phyloP scores from a whole-genome alignment of 1,140 invertebrate species.

The Antheraea pernyi region DNA sequence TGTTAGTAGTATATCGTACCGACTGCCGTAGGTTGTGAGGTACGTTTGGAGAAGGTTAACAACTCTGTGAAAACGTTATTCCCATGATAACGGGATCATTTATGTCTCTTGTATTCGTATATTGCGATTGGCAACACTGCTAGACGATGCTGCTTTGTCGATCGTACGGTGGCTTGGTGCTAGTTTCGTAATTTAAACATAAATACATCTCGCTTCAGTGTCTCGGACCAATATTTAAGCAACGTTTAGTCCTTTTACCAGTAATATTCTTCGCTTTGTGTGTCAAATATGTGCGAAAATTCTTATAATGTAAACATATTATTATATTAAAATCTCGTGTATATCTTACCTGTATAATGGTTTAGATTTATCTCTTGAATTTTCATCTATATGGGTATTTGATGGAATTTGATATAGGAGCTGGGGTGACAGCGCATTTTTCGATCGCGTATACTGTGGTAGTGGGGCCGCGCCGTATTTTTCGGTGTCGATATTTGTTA shows the following conservation, averaged over 20 bases:
- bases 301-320: slow-evolving; percentile 68
- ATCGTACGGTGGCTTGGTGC: slow-evolving; percentile 73
- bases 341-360: slow-evolving; percentile 73
- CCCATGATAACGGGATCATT: neutral
- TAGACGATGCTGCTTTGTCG: slow-evolving; percentile 44
- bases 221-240: slow-evolving; percentile 75
- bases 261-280: slow-evolving; percentile 75
- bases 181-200: slow-evolving; percentile 61
- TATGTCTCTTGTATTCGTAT: slow-evolving; percentile 50
- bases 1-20: slow-evolving; percentile 26
- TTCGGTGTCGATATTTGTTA: slow-evolving; percentile 65
- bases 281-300: slow-evolving; percentile 78
- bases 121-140: slow-evolving; percentile 26
- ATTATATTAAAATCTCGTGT: slow-evolving; percentile 59
- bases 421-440: slow-evolving; percentile 59
- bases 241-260: slow-evolving; percentile 57
- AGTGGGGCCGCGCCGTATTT: slow-evolving; percentile 61
- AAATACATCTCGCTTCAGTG: slow-evolving; percentile 69
- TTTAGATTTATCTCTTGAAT: slow-evolving; percentile 71
- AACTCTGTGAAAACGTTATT: neutral
- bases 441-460: slow-evolving; percentile 66
- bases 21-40: slow-evolving; percentile 40
- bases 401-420: slow-evolving; percentile 56
- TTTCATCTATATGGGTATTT: slow-evolving; percentile 67
- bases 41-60: neutral